Evolutionary conservation across 2,797 vertebrate genomes (phyloP).

Genomic region (Anguilla obscura): DNA sequence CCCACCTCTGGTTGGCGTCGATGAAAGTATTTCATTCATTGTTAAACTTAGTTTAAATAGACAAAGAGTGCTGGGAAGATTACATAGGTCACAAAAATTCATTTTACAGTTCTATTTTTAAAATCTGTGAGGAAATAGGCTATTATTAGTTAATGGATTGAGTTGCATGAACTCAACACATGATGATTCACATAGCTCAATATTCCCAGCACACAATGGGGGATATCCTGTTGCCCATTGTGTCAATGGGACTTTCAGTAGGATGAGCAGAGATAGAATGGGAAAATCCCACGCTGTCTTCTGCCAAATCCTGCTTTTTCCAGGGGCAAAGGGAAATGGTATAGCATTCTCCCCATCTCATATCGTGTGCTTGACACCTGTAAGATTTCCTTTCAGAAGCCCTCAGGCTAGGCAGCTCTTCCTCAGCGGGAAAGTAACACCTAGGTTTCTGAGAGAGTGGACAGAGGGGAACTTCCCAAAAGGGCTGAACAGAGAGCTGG

Average conservation of each 20-base stretch:
- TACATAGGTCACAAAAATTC: neutral
- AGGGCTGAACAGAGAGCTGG: neutral
- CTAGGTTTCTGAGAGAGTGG: neutral
- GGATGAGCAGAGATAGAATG: conserved; percentile 21
- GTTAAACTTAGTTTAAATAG: neutral
- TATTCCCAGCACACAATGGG: conserved; percentile 22
- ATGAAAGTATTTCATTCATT: neutral
- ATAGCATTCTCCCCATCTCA: conserved; percentile 36
- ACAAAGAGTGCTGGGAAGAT: neutral
- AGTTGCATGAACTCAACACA: neutral
- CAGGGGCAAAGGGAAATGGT: conserved; percentile 37
- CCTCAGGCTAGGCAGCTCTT: conserved; percentile 40
- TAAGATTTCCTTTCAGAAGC: conserved; percentile 47
- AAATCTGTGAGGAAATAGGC: neutral
- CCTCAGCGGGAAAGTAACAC: conserved; percentile 28
- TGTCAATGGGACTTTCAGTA: conserved; percentile 26
- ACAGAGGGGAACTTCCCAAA: neutral
- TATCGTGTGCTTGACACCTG: conserved; percentile 33
- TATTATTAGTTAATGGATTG: neutral
- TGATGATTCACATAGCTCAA: conserved; percentile 8
- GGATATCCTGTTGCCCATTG: conserved; percentile 29
- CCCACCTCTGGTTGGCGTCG: neutral
- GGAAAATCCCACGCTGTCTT: conserved; percentile 33
- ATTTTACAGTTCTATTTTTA: conserved; percentile 10
- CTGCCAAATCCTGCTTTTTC: conserved; percentile 41